Evolutionary conservation across 2,797 vertebrate species (phyloP).

Genomic region (Rhinichthys osculus): DNA sequence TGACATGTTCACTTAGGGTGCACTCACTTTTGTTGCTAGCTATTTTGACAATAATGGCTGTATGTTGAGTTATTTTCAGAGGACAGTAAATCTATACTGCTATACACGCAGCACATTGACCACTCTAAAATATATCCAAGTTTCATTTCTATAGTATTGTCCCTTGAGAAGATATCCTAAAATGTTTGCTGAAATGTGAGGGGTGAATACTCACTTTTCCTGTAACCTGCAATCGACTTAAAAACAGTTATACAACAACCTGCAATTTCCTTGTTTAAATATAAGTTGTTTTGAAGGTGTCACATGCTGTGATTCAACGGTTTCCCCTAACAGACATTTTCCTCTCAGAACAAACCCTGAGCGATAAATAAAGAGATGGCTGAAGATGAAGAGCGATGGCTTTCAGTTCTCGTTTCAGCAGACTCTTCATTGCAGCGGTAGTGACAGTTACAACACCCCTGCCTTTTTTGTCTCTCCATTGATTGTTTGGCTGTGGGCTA

Average conservation of each 20-base stretch:
- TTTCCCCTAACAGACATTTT: background rate
- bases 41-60: no score
- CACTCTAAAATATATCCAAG: no score
- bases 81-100: no score
- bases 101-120: no score
- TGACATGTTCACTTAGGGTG: no score
- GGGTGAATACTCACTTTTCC: background rate
- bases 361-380: conserved; percentile 1
- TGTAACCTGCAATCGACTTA: background rate
- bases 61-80: no score
- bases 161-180: no score
- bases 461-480: conserved; percentile 70
- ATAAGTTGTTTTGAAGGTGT: background rate
- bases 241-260: background rate
- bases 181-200: no score
- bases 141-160: no score
- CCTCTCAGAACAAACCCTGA: conserved; percentile 54
- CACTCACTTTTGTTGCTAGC: no score
- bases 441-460: conserved; percentile 77
- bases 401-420: conserved; percentile 67
- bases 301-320: background rate
- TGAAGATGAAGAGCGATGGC: conserved; percentile 46
- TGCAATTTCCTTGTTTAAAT: background rate
- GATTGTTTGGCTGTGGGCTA: conserved; percentile 77
- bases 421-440: conserved; percentile 73